Evolutionary conservation across 2,113 vertebrate species (phyloP).

Genomic region (Scatophagus argus): DNA sequence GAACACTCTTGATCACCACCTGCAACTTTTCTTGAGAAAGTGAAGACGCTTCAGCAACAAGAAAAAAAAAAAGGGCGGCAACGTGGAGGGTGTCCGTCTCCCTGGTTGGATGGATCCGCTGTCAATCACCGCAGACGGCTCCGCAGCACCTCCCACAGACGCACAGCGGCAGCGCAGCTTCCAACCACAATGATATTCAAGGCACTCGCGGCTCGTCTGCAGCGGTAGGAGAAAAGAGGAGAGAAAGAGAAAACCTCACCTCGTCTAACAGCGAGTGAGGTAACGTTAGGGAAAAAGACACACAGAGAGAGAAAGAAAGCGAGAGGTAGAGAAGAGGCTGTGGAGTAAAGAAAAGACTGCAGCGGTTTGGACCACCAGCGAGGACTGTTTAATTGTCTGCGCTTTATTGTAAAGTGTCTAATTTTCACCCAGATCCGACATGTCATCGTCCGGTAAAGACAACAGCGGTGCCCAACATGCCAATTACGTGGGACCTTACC

Average conservation of each 20-base stretch:
- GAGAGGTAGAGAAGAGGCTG: conserved; percentile 51
- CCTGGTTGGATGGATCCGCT: conserved; percentile 62
- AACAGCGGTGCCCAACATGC: conserved; percentile 96
- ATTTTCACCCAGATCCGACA: conserved; percentile 77
- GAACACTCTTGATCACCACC: neutral
- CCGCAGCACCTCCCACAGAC: conserved; percentile 80
- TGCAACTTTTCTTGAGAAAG: conserved; percentile 11
- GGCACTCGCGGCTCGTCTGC: conserved; percentile 80
- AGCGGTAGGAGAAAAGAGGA: conserved; percentile 68
- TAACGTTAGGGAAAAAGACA: conserved; percentile 34
- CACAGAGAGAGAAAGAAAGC: conserved; percentile 36
- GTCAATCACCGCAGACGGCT: conserved; percentile 69
- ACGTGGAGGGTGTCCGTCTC: neutral
- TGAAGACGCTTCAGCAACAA: conserved; percentile 61
- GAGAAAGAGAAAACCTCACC: conserved; percentile 68
- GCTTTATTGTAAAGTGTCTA: conserved; percentile 66
- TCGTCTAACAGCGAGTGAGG: conserved; percentile 69
- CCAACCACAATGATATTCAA: conserved; percentile 78
- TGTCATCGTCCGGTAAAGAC: conserved; percentile 98
- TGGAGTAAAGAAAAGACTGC: conserved; percentile 74
- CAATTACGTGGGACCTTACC: conserved; percentile 99
- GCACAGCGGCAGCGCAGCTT: conserved; percentile 75
- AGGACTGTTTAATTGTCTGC: conserved; percentile 78
- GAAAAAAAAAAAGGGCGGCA: conserved; percentile 52
- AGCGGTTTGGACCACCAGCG: conserved; percentile 69